Evolutionary conservation across 2,888 invertebrate species (phyloP).

Genomic region (Pollenia amentaria): DNA sequence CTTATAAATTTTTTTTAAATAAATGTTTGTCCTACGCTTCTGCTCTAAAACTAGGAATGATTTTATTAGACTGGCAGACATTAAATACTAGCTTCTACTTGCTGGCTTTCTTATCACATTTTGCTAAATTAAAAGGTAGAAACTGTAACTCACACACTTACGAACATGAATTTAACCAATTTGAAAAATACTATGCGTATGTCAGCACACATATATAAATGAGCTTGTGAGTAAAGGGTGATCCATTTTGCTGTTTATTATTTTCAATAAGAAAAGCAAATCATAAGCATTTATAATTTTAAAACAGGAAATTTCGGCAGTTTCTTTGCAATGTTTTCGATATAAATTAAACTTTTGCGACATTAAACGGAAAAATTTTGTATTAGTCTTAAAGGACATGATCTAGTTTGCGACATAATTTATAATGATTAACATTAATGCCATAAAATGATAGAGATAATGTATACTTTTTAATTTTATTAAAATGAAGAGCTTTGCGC

Average conservation of each 20-base stretch:
- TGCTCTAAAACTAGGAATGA: conserved; percentile 29
- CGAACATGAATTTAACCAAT: conserved; percentile 16
- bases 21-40: conserved; percentile 4
- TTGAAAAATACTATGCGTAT: conserved; percentile 8
- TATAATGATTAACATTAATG: too few species aligned
- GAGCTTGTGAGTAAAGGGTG: background rate
- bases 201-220: background rate
- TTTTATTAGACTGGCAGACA: conserved; percentile 1
- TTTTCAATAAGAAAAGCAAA: background rate
- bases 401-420: too few species aligned
- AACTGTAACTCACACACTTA: conserved; percentile 12
- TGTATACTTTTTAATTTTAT: too few species aligned
- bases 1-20: background rate
- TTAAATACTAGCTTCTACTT: conserved; percentile 38
- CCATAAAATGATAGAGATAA: too few species aligned
- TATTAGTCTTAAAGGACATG: too few species aligned
- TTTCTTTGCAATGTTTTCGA: too few species aligned
- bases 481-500: too few species aligned
- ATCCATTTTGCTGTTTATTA: background rate
- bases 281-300: too few species aligned
- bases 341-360: too few species aligned
- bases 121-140: conserved; percentile 68
- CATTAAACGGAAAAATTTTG: too few species aligned
- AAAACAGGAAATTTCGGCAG: too few species aligned
- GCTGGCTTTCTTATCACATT: conserved; percentile 50